Evolutionary conservation across 2,113 vertebrate genomes (phyloP).

Genomic region (Elgaria multicarinata): DNA sequence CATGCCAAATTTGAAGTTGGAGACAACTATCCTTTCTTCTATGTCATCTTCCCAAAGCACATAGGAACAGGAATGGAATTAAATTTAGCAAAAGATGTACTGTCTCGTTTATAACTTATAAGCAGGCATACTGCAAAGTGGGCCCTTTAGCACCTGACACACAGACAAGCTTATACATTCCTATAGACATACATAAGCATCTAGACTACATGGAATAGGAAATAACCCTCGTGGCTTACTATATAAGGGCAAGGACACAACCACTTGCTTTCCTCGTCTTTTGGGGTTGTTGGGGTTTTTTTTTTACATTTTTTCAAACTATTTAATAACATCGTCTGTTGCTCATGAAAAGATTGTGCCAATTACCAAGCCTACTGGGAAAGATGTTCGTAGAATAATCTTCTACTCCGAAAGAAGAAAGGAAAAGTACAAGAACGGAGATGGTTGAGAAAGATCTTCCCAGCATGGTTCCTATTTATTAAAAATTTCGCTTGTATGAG

Average conservation of each 20-base stretch:
- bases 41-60: background rate
- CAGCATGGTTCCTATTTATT: constrained; percentile 51
- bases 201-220: background rate
- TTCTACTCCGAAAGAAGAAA: constrained; percentile 17
- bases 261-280: background rate
- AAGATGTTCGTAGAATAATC: constrained; percentile 6
- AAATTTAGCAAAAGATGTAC: background rate
- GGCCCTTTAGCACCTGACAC: background rate
- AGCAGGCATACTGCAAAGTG: background rate
- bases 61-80: background rate
- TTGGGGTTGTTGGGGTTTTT: too few species aligned
- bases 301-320: constrained; percentile 23
- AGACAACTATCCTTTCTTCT: background rate
- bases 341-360: constrained; percentile 49
- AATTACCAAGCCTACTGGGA: constrained; percentile 36
- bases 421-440: constrained; percentile 23
- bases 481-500: constrained; percentile 44
- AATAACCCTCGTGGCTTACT: constrained; percentile 34
- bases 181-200: background rate
- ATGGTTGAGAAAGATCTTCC: constrained; percentile 19
- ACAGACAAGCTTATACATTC: background rate
- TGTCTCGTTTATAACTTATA: background rate
- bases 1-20: background rate
- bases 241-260: constrained; percentile 35
- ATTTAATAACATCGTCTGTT: constrained; percentile 52